A percentile compares a stretch with the other conserved stretches of the same genome.
Conservation (phyloP, 2,113 vertebrate genomes). For the Hippolais icterina region DNA sequence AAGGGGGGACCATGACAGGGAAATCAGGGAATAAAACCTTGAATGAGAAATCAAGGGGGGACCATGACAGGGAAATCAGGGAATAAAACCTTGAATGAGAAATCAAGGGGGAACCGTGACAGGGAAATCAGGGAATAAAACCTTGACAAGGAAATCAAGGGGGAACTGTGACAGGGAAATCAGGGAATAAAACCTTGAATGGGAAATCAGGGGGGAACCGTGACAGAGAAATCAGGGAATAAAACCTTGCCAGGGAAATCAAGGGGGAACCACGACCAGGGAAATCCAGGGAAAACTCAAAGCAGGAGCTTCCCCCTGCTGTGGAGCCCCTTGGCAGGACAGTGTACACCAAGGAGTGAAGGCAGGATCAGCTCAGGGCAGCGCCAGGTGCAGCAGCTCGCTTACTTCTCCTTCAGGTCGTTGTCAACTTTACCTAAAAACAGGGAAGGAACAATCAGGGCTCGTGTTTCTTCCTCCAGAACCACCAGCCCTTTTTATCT, state of each 20-base stretch:
- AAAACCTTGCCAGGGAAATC: no score
- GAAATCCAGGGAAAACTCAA: not conserved
- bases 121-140: not conserved
- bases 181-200: no score
- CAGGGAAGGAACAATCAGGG: not conserved
- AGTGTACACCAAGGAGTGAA: not conserved
- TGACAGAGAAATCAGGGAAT: no score
- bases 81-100: rapidly evolving
- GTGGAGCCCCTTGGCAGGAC: not conserved
- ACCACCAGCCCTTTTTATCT: not conserved
- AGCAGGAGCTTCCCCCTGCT: not conserved
- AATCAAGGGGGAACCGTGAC: not conserved
- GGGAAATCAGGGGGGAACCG: not conserved
- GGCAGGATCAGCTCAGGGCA: not conserved
- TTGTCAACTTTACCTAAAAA: constrained; percentile 72
- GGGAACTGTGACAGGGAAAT: no score
- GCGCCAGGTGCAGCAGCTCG: not conserved
- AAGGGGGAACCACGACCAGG: not conserved
- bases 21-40: not conserved
- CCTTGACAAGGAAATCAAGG: no score
- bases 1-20: rapidly evolving
- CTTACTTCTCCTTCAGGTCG: constrained; percentile 68
- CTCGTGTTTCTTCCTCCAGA: not conserved
- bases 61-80: no score
- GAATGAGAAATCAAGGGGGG: rapidly evolving